A percentile compares a stretch with the other conserved stretches of the same genome.
phyloP scores from a whole-genome alignment of 2,888 invertebrate species.

The Mimachlamys varia region DNA sequence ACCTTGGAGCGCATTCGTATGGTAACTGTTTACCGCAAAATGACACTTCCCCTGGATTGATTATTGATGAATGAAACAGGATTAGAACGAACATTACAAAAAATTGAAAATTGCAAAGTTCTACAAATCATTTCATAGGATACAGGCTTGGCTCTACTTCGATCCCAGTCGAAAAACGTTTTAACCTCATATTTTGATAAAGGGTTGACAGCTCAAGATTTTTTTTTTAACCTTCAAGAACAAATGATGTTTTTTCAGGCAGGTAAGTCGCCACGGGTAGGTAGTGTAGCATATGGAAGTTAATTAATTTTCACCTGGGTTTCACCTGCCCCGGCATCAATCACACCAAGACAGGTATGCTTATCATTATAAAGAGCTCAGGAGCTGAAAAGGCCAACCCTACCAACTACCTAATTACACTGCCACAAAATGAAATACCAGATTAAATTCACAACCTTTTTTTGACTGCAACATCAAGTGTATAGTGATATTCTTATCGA shows the following conservation, averaged over 20 bases:
- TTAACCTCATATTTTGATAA: slow-evolving; percentile 1
- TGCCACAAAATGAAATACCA: not conserved
- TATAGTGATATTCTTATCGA: not conserved
- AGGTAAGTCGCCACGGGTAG: slow-evolving; percentile 24
- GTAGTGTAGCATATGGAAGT: slow-evolving; percentile 11
- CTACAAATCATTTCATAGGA: not conserved
- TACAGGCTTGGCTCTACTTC: not conserved
- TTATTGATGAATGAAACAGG: slow-evolving; percentile 24
- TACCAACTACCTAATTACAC: not conserved
- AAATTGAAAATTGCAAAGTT: not conserved
- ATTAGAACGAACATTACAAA: not conserved
- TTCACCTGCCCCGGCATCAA: not conserved
- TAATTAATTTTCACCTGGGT: slow-evolving; percentile 26
- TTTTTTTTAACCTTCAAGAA: slow-evolving; percentile 24
- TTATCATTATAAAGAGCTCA: slow-evolving; percentile 21
- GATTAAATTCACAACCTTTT: slow-evolving; percentile 19
- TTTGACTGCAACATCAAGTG: not conserved
- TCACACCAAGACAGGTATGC: not conserved
- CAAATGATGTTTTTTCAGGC: slow-evolving; percentile 22
- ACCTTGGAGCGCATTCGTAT: not conserved
- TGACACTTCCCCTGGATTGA: not conserved
- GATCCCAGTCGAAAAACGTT: not conserved
- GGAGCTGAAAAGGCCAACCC: not conserved
- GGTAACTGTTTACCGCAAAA: not conserved
- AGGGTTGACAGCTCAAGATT: not conserved